Evolutionary conservation across 2,113 vertebrate species (phyloP), one percentile per base, ranked within the genome.

Genomic region (Callocephalon fimbriatum): DNA sequence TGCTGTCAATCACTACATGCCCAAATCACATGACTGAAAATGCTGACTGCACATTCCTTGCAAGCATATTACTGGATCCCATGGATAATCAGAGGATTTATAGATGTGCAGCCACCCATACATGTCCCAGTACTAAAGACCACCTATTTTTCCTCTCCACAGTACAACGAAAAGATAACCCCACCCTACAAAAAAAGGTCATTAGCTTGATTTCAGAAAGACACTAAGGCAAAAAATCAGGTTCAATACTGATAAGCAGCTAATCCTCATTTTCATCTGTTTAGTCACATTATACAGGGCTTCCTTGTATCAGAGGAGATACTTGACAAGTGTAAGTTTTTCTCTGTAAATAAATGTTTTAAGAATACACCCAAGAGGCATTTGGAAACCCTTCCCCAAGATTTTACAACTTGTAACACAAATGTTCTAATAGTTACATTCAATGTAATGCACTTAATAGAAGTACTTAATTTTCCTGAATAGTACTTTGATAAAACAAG

Each of bases 101-200:
- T 0, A 40, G 19, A 81, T 35, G 31, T 29, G 56, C 79, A 88
- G 37, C 58, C 58, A 76, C 37, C 37, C 8, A n/a, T 32, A 53
- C 0, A 0, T 32, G 35, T 40, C n/a, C 26, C 63, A 68, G 21
- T 16, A 37, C 17, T 45, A 50, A 26, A 5, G 3, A 53, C 38
- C 32, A 94, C 38, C 38, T 35, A 17, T 38, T 83, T 86, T 27
- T 58, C 37, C 21, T 70, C 63, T 81, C 22, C 15, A 59, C 27
- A 20, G 8, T 40, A 44, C 9, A 72, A 91, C 29, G 27, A 73
- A 92, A 76, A 58, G 20, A 76, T 29, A 27, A 11, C 2, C 3
- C 12, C 7, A 20, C 21, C 5, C 13, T 17, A 26, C 14, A 70
- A n/a, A 51, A 32, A 53, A 29, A n/a, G 7, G 1, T 38, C 17